These are phyloP conservation scores for Streblospio benedicti DNA, from an alignment of 1,140 invertebrate genomes.

Conservation along the genomic window DNA sequence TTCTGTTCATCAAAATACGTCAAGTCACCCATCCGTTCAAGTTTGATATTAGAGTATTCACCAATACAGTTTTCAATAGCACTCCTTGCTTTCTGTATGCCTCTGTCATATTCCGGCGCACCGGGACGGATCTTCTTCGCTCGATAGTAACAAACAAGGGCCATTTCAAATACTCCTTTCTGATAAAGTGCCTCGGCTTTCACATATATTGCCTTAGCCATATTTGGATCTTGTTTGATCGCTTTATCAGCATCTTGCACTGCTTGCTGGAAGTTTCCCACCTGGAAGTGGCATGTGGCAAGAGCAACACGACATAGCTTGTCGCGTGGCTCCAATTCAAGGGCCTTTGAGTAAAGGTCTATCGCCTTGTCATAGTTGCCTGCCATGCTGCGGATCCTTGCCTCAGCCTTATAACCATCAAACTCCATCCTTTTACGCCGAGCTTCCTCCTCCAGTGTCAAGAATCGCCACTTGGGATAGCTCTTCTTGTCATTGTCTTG, in stretches of 20 bases:
- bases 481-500: too few species aligned
- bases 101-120: constrained; percentile 4
- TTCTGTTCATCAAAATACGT: not conserved
- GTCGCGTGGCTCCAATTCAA: not conserved
- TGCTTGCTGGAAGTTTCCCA: not conserved
- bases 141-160: constrained; percentile 5
- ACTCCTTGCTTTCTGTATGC: constrained; percentile 5
- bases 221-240: not conserved
- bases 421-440: not conserved
- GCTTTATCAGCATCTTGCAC: not conserved
- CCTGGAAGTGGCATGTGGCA: not conserved
- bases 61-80: constrained; percentile 7
- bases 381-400: not conserved
- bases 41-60: not conserved
- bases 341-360: not conserved
- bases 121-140: constrained; percentile 6
- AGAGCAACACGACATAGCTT: not conserved
- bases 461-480: too few species aligned
- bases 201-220: not conserved
- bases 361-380: not conserved
- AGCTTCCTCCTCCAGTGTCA: too few species aligned
- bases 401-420: not conserved
- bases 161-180: constrained; percentile 8
- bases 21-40: not conserved
- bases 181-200: constrained; percentile 7